Evolutionary conservation across 2,888 invertebrate species (phyloP), one percentile per base, ranked within the genome.

Genomic region (Villa cingulata): DNA sequence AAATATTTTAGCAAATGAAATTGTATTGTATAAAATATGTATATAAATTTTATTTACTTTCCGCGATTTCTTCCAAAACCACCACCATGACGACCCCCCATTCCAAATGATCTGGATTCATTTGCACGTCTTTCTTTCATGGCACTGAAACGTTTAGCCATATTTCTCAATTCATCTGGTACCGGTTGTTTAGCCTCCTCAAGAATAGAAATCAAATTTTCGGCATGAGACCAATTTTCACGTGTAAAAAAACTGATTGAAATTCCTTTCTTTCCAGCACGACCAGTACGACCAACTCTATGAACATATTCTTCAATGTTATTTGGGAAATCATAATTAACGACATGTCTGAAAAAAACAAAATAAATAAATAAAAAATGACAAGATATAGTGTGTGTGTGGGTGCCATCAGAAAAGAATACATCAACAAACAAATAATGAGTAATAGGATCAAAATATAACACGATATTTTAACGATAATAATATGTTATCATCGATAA

Each of bases 261-360:
- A 45, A 79, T 79, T 0, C 96, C 95, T 0, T 76, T 78, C 50
- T 78, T 78, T 16, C 95, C 95, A 16, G 96, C 95, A 49, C 95
- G 76, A 0, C 95, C 96, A 0, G 95, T 96, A 51, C 96, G 77
- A 0, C 95, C 95, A n/a, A 96, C 89, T 51, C 95, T 76, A 63
- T 96, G 95, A 1, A 68, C 67, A 69, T 95, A 96, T 60, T 96
- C 95, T 64, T 95, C 95, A 58, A 95, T 89, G 59, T 92, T 89
- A 16, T 83, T 76, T 0, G 95, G 95, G 60, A 95, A 94, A 67
- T 96, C 95, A 58, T 81, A 87, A 66, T 96, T 96, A 23, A 94
- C 71, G 2, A 96, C 91, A 66, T 91, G 60, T 0, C 67, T 68
- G 41, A 3, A 43, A n/a, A 27, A 38, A 45, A 17, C 16, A 4